These are phyloP conservation scores for Nymphicus hollandicus DNA, from an alignment of 2,113 vertebrate species.

Conservation along the genomic window DNA sequence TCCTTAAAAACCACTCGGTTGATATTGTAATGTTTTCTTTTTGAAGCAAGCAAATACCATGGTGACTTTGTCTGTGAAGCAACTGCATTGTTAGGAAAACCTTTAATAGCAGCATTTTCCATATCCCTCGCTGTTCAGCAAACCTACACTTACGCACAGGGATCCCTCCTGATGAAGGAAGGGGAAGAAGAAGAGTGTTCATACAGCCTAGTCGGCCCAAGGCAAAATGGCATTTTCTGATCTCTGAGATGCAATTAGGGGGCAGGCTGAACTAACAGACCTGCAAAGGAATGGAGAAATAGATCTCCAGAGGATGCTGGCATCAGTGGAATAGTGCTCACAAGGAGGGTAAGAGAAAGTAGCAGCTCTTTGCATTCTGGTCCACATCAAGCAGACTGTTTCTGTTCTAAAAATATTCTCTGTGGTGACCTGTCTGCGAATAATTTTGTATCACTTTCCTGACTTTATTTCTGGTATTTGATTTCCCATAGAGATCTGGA, in stretches of 20 bases:
- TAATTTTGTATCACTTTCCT: conserved; percentile 5
- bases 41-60: not conserved
- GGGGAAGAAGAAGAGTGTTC: not conserved
- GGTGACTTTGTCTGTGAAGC: not conserved
- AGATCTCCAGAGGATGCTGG: not conserved
- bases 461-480: conserved; percentile 24
- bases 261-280: not conserved
- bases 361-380: not conserved
- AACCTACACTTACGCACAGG: not conserved
- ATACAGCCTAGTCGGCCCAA: not conserved
- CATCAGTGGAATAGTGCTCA: not conserved
- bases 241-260: not conserved
- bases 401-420: conserved; percentile 9
- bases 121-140: not conserved
- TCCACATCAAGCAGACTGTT: not conserved
- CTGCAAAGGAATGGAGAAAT: not conserved
- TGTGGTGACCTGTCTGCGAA: conserved; percentile 25
- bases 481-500: conserved; percentile 35
- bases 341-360: not conserved
- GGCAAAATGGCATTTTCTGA: not conserved
- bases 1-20: not conserved
- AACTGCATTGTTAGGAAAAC: not conserved
- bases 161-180: not conserved
- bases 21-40: not conserved
- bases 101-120: not conserved